Base-by-base conservation (phyloP, 2,113 vertebrate genomes). In the Zosterops pallidus region DNA sequence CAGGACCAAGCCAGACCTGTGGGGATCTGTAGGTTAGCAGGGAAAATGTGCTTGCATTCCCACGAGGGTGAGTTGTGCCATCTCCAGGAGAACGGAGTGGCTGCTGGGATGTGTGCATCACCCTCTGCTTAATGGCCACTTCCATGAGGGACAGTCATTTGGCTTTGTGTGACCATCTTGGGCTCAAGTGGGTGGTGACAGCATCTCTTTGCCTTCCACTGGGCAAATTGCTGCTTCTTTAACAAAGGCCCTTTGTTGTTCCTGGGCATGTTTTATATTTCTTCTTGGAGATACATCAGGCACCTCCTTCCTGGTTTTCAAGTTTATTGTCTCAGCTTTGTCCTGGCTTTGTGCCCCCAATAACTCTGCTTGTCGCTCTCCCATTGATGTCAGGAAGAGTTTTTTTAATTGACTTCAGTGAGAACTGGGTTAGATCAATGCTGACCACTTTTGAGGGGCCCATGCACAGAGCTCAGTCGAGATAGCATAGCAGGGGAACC, bases 231-330 rank as follows among this genome's bases (percentile, higher is more conserved):
- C 68, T 83, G 35, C 47, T 71, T 55, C 85, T 95, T 53, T 68
- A 78, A 97, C 90, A 95, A 93, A 97, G 69, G 65, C 25, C 9
- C 46, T 93, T 84, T 96, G 85, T 94, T 7, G 8, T 71, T 83
- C 69, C 65, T 62, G 83, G 81, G 44, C 65, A 86, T 83, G 72
- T 90, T 96, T 72, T 84, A 42, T 29, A 84, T 90, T 94, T 94
- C 76, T 78, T 82, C 88, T 93, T 81, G 69, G 88, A 95, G 76
- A 71, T 68, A 25, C 28, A 84, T 64, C 76, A 86, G 80, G 80
- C 60, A 49, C 44, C 86, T 90, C 68, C n/a, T 56, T 89, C 29
- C 57, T 88, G 14, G 25, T 92, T 93, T 92, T 79, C 23, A n/a
- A 84, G 29, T 86, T 62, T 78, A 88, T 92, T 96, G 93, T 95